Percentiles rank a stretch among this genome's conserved stretches.
Evolutionary conservation across 1,140 invertebrate genomes (phyloP).

Genomic region (Prorops nasuta): DNA sequence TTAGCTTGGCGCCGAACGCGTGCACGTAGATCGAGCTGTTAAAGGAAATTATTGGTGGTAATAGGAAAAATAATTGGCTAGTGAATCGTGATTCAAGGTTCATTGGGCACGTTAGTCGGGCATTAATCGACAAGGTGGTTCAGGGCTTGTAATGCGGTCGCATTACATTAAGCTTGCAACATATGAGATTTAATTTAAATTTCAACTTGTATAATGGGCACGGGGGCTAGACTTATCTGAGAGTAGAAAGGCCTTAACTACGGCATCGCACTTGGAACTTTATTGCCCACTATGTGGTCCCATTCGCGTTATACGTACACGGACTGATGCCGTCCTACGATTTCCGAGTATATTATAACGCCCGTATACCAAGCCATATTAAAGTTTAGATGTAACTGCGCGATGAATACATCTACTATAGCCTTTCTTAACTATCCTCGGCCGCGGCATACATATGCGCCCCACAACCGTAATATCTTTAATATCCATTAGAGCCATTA

Average conservation of each 20-base stretch:
- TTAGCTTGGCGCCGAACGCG: too few relatives aligned
- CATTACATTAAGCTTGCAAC: too few relatives aligned
- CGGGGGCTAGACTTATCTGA: not conserved
- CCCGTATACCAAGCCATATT: constrained; percentile 2
- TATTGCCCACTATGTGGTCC: not conserved
- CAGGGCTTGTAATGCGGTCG: too few relatives aligned
- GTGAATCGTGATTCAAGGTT: too few relatives aligned
- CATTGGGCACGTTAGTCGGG: too few relatives aligned
- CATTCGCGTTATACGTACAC: constrained; percentile 13
- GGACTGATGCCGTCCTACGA: constrained; percentile 12
- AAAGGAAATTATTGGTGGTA: too few relatives aligned
- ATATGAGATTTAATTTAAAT: not conserved
- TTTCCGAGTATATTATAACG: constrained; percentile 9
- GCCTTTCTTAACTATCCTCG: too few relatives aligned
- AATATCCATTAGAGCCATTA: constrained; percentile 8
- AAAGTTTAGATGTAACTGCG: constrained; percentile 15
- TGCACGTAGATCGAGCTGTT: too few relatives aligned
- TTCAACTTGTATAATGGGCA: too few relatives aligned
- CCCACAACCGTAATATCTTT: too few relatives aligned
- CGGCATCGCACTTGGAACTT: not conserved
- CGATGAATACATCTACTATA: not conserved
- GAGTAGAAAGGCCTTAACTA: not conserved
- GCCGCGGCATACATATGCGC: not conserved
- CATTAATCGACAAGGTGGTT: too few relatives aligned
- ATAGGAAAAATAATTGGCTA: too few relatives aligned